Conservation (phyloP, 2,888 invertebrate species). For the Noctua janthina region DNA sequence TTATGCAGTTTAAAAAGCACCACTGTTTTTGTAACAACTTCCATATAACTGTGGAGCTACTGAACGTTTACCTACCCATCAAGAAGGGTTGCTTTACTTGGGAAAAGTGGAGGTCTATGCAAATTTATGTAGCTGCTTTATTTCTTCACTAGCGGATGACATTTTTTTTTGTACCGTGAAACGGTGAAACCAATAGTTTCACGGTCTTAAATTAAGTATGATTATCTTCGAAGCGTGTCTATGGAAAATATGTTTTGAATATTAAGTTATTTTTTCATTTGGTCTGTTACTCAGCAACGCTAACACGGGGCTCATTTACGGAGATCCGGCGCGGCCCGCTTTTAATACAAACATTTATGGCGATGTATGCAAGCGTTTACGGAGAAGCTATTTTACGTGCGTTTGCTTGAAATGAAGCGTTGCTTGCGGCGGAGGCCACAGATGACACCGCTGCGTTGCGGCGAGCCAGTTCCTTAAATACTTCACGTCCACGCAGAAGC, state of each 20-base stretch:
- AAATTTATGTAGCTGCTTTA: background rate
- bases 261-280: background rate
- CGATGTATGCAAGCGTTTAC: too few relatives aligned
- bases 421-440: too few relatives aligned
- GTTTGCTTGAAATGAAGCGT: too few relatives aligned
- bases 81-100: slow-evolving; percentile 26
- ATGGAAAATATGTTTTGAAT: background rate
- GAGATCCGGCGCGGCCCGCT: too few relatives aligned
- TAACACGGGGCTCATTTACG: background rate
- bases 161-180: background rate
- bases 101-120: slow-evolving; percentile 9
- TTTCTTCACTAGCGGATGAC: background rate
- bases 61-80: slow-evolving; percentile 19
- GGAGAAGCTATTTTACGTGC: too few relatives aligned
- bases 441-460: too few relatives aligned
- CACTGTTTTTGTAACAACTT: slow-evolving; percentile 33
- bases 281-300: background rate
- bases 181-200: background rate
- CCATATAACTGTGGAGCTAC: slow-evolving; percentile 20
- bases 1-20: slow-evolving; percentile 44
- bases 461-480: too few relatives aligned
- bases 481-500: too few relatives aligned
- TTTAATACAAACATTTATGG: too few relatives aligned
- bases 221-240: background rate
- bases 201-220: background rate